Evolutionary conservation across 1,140 invertebrate genomes (phyloP), one percentile per base, ranked within the genome.

Genomic region (Apis florea): DNA sequence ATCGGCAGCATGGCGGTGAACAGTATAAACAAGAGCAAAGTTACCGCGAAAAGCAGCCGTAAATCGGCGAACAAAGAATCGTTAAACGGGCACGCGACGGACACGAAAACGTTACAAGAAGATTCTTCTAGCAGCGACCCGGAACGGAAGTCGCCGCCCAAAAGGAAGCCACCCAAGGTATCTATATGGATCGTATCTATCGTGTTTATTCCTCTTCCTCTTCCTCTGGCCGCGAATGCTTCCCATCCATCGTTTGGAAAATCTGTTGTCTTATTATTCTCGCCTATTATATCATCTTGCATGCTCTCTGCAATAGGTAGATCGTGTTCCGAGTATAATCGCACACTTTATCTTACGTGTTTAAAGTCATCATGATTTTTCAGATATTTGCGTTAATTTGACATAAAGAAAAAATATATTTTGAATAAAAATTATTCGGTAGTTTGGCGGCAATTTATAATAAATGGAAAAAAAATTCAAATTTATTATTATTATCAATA

Each of bases 91-190:
- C 95, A 96, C 83, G 93, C 94, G 2, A 94, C 94, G 8, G 94
- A 95, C 26, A 77, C 91, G 12, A 94, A 94, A 66, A 95, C 94
- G 78, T 90, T 93, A 17, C 95, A 95, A 67, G 96, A 96, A 83
- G 96, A 96, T 89, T 96, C 96, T 21, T 96, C 96, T 8, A 96
- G 96, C 91, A 96, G 96, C 53, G 96, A 96, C 86, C 95, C 95
- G 49, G 96, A 96, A 71, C 92, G 95, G 54, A 96, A 95, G 83
- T 95, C 96, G 71, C 96, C 96, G 67, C 95, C 96, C 0, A 97
- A 97, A 90, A 93, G 96, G 84, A 96, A 97, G 92, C 95, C 96
- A 49, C 96, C 96, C 17, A 97, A 97, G 94, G 95, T 96, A 91
- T 89, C 89, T 92, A 90, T 89, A 86, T 89, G 85, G 26, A 81